A percentile compares a stretch with the other conserved stretches of the same genome.
These are phyloP conservation scores for Thalpophila matura DNA, from an alignment of 2,888 invertebrate species.

Conservation along the genomic window DNA sequence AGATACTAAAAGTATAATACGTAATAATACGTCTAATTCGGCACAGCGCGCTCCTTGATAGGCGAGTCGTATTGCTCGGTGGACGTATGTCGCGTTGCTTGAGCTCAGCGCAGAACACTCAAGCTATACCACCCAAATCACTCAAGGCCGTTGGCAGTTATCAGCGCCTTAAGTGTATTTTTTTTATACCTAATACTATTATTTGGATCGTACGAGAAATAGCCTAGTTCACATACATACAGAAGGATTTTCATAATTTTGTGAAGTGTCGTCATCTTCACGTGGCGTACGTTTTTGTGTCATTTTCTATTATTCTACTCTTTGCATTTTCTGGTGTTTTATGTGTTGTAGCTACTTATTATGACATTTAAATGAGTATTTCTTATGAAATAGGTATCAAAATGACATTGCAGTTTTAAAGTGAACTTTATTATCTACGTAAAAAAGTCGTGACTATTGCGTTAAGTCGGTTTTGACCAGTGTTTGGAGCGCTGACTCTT, in stretches of 20 bases:
- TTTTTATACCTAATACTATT: neutral
- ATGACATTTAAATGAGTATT: constrained; percentile 1
- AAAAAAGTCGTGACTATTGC: constrained; percentile 30
- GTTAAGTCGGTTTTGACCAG: constrained; percentile 9
- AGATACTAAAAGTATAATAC: no score
- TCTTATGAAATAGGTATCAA: constrained; percentile 22
- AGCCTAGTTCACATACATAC: neutral
- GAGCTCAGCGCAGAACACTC: no score
- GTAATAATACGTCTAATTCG: no score
- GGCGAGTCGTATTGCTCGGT: no score
- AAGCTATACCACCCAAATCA: no score
- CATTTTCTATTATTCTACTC: no score
- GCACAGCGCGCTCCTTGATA: no score
- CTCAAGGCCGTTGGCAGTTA: no score
- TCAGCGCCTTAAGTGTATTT: no score
- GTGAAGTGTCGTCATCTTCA: neutral
- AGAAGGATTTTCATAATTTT: neutral
- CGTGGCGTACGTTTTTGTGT: constrained; percentile 1
- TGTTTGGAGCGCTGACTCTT: constrained; percentile 21
- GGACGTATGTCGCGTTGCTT: no score
- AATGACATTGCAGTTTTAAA: constrained; percentile 41
- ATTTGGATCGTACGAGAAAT: neutral
- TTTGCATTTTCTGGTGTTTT: constrained; percentile 6
- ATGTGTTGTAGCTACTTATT: neutral
- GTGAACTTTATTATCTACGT: constrained; percentile 44